Conservation (phyloP, 1,140 invertebrate genomes). For the Apis dorsata region DNA sequence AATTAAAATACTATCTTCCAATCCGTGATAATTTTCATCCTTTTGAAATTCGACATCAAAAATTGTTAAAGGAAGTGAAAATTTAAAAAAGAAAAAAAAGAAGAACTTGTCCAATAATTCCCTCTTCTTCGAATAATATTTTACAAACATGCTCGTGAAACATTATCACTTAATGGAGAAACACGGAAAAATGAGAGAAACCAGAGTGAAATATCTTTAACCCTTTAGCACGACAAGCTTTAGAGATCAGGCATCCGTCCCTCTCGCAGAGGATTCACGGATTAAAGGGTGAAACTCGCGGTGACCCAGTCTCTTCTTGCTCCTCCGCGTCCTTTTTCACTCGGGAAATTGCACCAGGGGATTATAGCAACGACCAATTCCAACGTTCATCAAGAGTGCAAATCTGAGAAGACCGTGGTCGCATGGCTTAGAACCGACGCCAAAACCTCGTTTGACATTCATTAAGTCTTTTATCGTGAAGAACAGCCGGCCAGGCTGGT, state of each 20-base stretch:
- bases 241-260: not conserved
- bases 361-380: constrained; percentile 25
- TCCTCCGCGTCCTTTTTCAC: not conserved
- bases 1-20: no score
- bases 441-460: not conserved
- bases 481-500: not conserved
- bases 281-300: constrained; percentile 50
- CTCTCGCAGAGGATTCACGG: constrained; percentile 37
- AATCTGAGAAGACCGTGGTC: not conserved
- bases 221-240: not conserved
- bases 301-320: constrained; percentile 33
- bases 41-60: no score
- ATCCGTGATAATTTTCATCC: no score
- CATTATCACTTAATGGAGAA: not conserved
- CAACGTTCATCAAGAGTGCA: not conserved
- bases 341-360: constrained; percentile 6
- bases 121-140: no score
- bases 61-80: no score
- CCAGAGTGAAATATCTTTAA: constrained; percentile 23
- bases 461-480: not conserved
- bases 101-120: not conserved
- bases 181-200: not conserved
- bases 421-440: not conserved
- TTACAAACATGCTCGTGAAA: not conserved
- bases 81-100: no score